Conservation (phyloP, 2,797 vertebrate genomes). For the Anguilla megastoma region DNA sequence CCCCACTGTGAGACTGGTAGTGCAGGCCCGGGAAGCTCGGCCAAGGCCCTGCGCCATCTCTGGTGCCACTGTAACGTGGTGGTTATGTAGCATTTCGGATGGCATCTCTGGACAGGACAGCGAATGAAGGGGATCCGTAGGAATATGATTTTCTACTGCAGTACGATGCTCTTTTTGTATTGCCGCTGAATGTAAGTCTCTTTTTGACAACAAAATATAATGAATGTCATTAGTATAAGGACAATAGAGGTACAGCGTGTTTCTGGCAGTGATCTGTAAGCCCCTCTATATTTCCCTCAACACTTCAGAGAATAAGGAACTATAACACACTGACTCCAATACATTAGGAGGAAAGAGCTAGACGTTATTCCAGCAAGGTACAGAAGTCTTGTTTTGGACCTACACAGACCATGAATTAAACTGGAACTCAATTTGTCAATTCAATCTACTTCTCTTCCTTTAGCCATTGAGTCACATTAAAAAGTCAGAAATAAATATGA, state of each 20-base stretch:
- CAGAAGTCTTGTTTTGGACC: neutral
- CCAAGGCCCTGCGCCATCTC: slow-evolving; percentile 1
- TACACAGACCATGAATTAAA: neutral
- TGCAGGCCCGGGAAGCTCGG: neutral
- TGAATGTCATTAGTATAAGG: neutral
- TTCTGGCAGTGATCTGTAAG: neutral
- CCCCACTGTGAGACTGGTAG: neutral
- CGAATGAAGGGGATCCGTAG: slow-evolving; percentile 9
- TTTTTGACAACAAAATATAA: slow-evolving; percentile 63
- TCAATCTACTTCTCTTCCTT: slow-evolving; percentile 11
- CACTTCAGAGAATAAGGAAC: slow-evolving; percentile 11
- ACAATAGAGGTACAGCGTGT: neutral
- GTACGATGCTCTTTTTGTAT: slow-evolving; percentile 65
- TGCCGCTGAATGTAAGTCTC: slow-evolving; percentile 75
- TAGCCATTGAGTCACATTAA: neutral
- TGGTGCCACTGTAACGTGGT: neutral
- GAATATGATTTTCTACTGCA: slow-evolving; percentile 28
- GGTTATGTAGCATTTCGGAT: neutral
- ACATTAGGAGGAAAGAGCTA: neutral
- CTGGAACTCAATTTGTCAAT: neutral
- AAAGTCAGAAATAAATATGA: slow-evolving; percentile 6
- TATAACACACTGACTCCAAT: neutral
- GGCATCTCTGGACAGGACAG: neutral
- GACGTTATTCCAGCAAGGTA: neutral
- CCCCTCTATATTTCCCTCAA: neutral